Evolutionary conservation across 2,113 vertebrate species (phyloP).

Genomic region (Caracal caracal): DNA sequence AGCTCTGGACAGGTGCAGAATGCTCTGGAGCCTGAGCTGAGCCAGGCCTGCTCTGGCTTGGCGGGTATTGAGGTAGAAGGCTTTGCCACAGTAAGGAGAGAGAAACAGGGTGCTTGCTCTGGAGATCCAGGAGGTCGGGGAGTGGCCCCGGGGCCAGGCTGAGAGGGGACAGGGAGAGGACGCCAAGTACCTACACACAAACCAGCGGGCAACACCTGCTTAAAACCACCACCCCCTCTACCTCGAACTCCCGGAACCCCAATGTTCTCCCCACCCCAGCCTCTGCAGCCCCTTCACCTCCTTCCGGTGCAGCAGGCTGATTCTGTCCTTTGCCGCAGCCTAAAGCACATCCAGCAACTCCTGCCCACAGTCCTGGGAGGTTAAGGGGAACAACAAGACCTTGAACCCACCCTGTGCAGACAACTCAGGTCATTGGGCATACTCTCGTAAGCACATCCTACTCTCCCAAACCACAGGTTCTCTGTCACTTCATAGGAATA

Average conservation of each 20-base stretch:
- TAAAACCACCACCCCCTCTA: not conserved
- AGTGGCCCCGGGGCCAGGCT: not conserved
- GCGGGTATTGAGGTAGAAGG: not conserved
- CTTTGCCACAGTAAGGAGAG: not conserved
- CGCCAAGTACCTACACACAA: not conserved
- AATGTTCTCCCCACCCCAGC: fast-evolving
- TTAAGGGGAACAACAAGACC: not conserved
- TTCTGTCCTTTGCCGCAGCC: not conserved
- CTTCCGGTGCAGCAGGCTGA: not conserved
- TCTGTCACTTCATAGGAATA: not conserved
- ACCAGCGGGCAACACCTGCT: not conserved
- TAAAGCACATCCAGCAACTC: not conserved
- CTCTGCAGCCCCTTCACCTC: not conserved
- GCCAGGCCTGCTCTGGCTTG: not conserved
- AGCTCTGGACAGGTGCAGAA: not conserved
- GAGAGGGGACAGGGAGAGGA: not conserved
- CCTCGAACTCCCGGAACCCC: not conserved
- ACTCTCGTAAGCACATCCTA: not conserved
- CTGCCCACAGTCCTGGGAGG: not conserved
- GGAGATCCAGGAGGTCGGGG: not conserved
- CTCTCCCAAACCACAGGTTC: not conserved
- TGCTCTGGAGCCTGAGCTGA: not conserved
- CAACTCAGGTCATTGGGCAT: not conserved
- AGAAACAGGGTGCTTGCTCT: not conserved
- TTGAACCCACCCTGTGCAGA: not conserved